Base-by-base conservation (phyloP, 2,113 vertebrate species). In the Channa maculata region DNA sequence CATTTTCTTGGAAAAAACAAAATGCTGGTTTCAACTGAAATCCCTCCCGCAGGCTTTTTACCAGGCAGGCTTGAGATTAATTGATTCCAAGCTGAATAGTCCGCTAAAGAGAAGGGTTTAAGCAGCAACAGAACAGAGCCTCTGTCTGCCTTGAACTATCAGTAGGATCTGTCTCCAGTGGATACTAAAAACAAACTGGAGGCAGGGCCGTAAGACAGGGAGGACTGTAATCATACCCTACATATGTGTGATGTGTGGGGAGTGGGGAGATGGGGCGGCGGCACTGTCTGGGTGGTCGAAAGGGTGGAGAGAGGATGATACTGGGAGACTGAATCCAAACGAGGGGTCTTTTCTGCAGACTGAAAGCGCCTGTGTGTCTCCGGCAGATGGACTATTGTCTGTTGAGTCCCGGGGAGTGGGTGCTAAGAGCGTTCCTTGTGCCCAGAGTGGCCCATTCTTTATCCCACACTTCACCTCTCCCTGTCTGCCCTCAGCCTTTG, bases 311-410 rank as follows among this genome's bases (percentile, higher is more conserved):
- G 76, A 68, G 41, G 89, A 80, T 84, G 71, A 91, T 87, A 86
- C 87, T 71, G 24, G 71, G 82, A 89, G 85, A 77, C 77, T 89
- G 90, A 89, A 91, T 91, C 89, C 88, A 86, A 93, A 90, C 82
- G 71, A 85, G 82, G 83, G 88, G 90, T 79, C 84, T 90, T 87
- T 89, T 88, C 79, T 82, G 71, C 54, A 49, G 68, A 41, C 75
- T 89, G 76, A 92, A 90, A 86, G 90, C 80, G 75, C 71, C 87
- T 86, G 74, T 75, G 84, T 92, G 81, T 91, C 88, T 84, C 80
- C 74, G 88, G 92, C 93, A 96, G 94, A 95, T 94, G 93, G 93
- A 94, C 89, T 82, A 94, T 91, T 94, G 92, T 91, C 78, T 87
- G 75, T 55, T 39, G 84, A 88, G 86, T 90, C 87, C 53, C 70